Percentiles rank a stretch among this genome's conserved stretches.
These are phyloP conservation scores for Philonicus albiceps DNA, from an alignment of 2,888 invertebrate species.

Conservation along the genomic window DNA sequence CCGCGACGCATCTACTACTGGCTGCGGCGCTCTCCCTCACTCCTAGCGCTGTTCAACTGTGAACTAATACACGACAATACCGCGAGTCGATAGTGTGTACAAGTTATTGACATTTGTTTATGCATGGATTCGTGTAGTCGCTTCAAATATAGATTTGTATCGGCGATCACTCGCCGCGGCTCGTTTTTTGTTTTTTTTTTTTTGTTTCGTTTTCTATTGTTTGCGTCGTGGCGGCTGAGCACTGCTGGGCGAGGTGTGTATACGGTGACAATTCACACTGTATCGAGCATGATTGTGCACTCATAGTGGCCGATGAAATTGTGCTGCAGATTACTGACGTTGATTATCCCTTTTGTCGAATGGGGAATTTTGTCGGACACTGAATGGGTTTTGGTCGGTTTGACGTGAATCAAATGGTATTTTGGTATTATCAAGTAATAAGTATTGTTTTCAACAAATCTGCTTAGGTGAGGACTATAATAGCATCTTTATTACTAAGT, in stretches of 20 bases:
- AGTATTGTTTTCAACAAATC: too few relatives aligned
- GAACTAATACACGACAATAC: neutral
- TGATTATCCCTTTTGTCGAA: neutral
- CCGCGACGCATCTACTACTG: neutral
- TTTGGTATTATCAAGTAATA: too few relatives aligned
- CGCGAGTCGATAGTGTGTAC: conserved; percentile 4
- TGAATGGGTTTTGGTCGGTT: neutral
- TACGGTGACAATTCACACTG: neutral
- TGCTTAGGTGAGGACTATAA: too few relatives aligned
- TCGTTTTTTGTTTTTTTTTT: neutral
- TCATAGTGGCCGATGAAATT: neutral
- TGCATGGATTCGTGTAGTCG: conserved; percentile 28
- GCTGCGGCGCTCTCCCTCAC: neutral
- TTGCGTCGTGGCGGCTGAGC: neutral
- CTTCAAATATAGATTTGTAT: conserved; percentile 7
- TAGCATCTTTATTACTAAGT: too few relatives aligned
- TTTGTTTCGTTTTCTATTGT: conserved; percentile 35
- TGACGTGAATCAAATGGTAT: neutral
- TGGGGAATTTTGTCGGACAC: neutral
- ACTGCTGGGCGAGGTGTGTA: neutral
- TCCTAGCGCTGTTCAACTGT: neutral
- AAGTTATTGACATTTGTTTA: conserved; percentile 39
- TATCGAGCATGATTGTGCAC: neutral
- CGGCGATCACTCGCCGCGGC: conserved; percentile 22
- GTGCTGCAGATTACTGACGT: neutral